Base-by-base conservation (phyloP, 2,113 vertebrate species). In the Sturnus vulgaris region DNA sequence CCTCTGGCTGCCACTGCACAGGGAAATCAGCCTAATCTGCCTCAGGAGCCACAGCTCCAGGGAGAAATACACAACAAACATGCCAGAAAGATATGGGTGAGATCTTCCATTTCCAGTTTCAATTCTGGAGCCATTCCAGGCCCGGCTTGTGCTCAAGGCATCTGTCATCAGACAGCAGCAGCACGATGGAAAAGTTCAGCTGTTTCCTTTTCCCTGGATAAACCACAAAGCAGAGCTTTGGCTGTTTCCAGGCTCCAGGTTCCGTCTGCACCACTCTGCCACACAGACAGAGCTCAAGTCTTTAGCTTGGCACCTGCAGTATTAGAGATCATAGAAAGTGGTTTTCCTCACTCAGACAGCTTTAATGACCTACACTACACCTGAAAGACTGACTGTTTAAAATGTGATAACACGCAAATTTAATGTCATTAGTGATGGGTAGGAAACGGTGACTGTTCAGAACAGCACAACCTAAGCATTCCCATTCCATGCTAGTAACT, bases 51-150 rank as follows among this genome's bases (percentile, higher is more conserved):
- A 46, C 42, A 82, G n/a, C 57, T 91, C n/a, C 72, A 47, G 25
- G 49, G 33, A 86, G 40, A 68, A 59, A 76, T 3, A 59, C 10
- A 22, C 17, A 76, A 49, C 27, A 40, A 73, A 70, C 1, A 0
- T 3, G 4, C 33, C 1, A 2, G 44, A 52, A 81, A 72, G 46
- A 59, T 20, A 77, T 0, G 16, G 55, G n/a, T 2, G 1, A 60
- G 63, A 77, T 35, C 23, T 44, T 42, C n/a, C 3, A 0, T 20
- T 83, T 56, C 9, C 4, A 35, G 30, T 84, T 95, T 86, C 72
- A 65, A 11, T 39, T 84, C 64, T 92, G 86, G 88, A 93, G 30
- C 46, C 17, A 9, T 50, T 95, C 88, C 59, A 91, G 63, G 42
- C 25, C 22, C 53, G 55, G 44, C 68, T 71, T n/a, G 56, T 49